Conservation (phyloP, 2,888 invertebrate genomes). For the Andrena minutula region DNA sequence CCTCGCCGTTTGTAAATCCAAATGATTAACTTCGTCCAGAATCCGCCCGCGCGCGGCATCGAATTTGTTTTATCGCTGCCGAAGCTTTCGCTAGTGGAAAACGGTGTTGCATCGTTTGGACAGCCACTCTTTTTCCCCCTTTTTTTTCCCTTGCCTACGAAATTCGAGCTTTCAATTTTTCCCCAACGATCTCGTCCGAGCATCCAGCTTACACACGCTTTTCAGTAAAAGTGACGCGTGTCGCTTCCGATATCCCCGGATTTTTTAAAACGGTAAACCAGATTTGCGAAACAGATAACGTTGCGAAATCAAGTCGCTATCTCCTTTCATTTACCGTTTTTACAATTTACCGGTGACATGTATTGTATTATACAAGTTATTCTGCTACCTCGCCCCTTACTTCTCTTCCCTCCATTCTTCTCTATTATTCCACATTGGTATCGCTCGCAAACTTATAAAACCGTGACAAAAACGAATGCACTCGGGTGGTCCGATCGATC, state of each 20-base stretch:
- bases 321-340: background rate
- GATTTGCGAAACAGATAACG: background rate
- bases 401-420: background rate
- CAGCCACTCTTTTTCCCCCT: background rate
- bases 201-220: slow-evolving; percentile 1
- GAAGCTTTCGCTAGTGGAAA: slow-evolving; percentile 2
- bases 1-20: slow-evolving; percentile 1
- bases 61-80: background rate
- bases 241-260: background rate
- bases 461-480: background rate
- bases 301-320: background rate
- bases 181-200: background rate
- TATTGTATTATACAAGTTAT: too few species aligned
- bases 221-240: slow-evolving; percentile 22
- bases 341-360: background rate
- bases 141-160: background rate
- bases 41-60: background rate
- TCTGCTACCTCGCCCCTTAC: background rate
- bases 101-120: slow-evolving; percentile 15
- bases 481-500: background rate
- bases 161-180: slow-evolving; percentile 25
- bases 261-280: background rate
- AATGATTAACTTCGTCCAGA: slow-evolving; percentile 1
- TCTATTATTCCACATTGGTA: background rate
- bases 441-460: background rate